These are phyloP conservation scores for Linyphia triangularis DNA, from an alignment of 2,888 invertebrate genomes.

Conservation along the genomic window DNA sequence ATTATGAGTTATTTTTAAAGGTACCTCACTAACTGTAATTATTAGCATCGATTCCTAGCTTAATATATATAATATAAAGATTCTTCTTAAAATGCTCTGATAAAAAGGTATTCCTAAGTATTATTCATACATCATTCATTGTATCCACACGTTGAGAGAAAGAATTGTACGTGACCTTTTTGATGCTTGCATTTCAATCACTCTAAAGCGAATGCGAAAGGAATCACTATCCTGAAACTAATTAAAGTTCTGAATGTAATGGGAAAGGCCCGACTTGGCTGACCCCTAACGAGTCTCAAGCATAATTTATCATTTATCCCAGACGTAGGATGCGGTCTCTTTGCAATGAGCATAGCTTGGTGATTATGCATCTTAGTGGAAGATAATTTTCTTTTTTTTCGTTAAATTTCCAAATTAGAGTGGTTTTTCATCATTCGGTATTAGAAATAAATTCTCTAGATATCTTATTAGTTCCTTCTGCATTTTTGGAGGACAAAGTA, in stretches of 20 bases:
- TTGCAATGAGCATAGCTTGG: conserved; percentile 10
- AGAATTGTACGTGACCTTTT: conserved; percentile 43
- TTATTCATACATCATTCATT: conserved; percentile 12
- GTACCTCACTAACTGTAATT: too few relatives aligned
- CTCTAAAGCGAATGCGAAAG: conserved; percentile 25
- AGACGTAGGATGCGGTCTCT: conserved; percentile 13
- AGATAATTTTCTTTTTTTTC: neutral
- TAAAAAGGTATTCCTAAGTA: too few relatives aligned
- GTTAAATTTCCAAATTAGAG: neutral
- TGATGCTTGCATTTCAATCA: conserved; percentile 46
- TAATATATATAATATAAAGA: too few relatives aligned
- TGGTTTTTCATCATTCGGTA: neutral
- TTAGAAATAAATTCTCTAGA: neutral
- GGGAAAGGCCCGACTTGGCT: conserved; percentile 11
- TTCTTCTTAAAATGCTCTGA: too few relatives aligned
- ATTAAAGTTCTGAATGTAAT: conserved; percentile 53
- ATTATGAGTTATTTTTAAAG: too few relatives aligned
- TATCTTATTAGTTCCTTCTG: neutral
- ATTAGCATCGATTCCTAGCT: too few relatives aligned
- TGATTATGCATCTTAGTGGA: conserved; percentile 28
- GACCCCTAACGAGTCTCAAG: conserved; percentile 38
- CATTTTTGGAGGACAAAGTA: too few relatives aligned
- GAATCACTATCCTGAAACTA: conserved; percentile 49
- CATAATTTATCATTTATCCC: conserved; percentile 51
- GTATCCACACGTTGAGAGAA: conserved; percentile 11